Conservation (phyloP, 2,113 vertebrate species). For the Phyllostomus discolor region DNA sequence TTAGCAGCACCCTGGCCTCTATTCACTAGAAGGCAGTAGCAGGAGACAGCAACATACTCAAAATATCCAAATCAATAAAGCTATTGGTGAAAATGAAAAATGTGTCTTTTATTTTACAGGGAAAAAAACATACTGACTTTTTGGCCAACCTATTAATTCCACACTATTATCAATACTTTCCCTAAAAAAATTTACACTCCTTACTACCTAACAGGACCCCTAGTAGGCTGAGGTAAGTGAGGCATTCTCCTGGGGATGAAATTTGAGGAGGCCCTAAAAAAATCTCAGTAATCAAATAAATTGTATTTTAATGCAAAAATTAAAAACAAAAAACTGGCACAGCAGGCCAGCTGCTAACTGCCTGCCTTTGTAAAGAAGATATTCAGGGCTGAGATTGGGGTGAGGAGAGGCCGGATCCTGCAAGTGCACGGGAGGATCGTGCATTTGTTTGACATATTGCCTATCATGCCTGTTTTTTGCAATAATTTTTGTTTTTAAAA, state of each 20-base stretch:
- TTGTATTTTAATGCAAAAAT: not conserved
- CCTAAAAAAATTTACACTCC: not conserved
- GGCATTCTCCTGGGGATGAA: not conserved
- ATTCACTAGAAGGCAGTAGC: no score
- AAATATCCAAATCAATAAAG: no score
- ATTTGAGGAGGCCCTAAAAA: not conserved
- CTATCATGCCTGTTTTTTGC: not conserved
- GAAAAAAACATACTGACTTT: no score
- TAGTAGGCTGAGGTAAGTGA: not conserved
- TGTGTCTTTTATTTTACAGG: no score
- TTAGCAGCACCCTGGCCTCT: no score
- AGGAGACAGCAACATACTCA: no score
- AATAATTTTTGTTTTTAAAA: not conserved
- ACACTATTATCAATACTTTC: accelerated
- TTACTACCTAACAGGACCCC: not conserved
- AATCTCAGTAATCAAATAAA: not conserved
- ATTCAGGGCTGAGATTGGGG: not conserved
- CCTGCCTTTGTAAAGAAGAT: not conserved
- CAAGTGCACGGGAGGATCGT: not conserved
- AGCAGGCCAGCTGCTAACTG: not conserved
- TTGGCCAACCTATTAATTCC: not conserved
- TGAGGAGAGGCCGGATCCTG: not conserved
- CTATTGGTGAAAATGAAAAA: no score
- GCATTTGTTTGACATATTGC: not conserved
- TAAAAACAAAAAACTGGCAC: not conserved